Base-by-base conservation (phyloP, 2,888 invertebrate species). In the Gryllus longicercus region DNA sequence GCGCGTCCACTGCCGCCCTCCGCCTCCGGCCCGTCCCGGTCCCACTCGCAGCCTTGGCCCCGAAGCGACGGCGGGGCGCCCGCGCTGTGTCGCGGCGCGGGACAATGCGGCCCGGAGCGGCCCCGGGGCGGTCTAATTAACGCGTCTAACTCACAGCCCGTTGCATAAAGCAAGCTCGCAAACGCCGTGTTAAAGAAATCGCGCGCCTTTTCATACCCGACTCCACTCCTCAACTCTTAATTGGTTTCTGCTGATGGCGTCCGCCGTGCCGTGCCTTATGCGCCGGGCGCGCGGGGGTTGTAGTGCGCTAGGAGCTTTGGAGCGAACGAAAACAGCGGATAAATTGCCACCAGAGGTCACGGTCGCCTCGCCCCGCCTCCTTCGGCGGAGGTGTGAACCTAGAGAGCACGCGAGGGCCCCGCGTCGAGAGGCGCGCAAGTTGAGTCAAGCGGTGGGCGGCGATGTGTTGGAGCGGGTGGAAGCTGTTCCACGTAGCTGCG, bases 191-290 rank as follows among this genome's bases (percentile, higher is more conserved):
- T 63, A 14, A 63, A 63, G n/a, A 63, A 63, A 38, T 18, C 63
- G 63, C 63, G 63, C 14, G 63, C 14, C 63, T 63, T 38, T 38
- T 38, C 38, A 38, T 38, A 38, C 38, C 38, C 38, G 38, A 63
- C 63, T 14, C 63, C 16, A 63, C 63, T 63, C 63, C 63, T 63
- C n/a, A 14, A 63, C 63, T 16, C 63, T 14, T 63, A 63, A 63
- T 63, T 63, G 63, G 63, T 63, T 63, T 63, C 63, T 63, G 63
- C 63, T 63, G 63, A 63, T 63, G 5, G 63, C 63, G 63, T n/a
- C 16, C 63, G 63, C 63, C 38, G 63, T n/a, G 11, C 51, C 12
- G 51, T 51, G 4, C 16, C n/a, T 1, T 51, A 11, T 51, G 63
- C 14, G n/a, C 5, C 14, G 14, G 16, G 16, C 16, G 63, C 11